Conservation (phyloP, 2,888 invertebrate genomes). For the Arrhopalites spinosus region DNA sequence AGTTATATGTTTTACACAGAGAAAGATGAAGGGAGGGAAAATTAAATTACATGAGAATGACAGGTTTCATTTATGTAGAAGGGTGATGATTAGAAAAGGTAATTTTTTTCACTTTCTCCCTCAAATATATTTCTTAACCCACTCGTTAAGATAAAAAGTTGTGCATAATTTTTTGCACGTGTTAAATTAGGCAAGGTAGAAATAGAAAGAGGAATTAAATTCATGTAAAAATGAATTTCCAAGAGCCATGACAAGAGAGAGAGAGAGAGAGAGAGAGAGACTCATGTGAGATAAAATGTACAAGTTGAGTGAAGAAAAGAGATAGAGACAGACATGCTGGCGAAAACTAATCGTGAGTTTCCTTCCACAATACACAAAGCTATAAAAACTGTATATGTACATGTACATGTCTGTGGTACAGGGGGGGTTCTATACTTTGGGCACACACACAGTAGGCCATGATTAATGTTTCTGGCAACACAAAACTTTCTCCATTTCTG, state of each 20-base stretch:
- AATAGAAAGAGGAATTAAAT: no score
- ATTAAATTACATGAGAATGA: constrained; percentile 10
- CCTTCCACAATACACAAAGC: neutral
- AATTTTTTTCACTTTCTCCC: no score
- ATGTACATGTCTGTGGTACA: neutral
- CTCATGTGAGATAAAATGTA: neutral
- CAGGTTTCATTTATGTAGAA: constrained; percentile 12
- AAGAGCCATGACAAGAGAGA: neutral
- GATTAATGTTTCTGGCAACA: constrained; percentile 30
- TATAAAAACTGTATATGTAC: neutral
- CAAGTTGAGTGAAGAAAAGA: neutral
- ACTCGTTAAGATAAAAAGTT: no score
- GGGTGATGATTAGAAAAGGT: neutral
- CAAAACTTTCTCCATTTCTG: constrained; percentile 29
- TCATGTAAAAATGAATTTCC: no score
- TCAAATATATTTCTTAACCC: no score
- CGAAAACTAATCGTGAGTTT: constrained; percentile 20
- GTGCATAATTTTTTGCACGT: no score
- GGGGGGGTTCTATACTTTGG: neutral
- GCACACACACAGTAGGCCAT: neutral
- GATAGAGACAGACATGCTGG: neutral
- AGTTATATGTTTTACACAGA: no score
- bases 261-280: neutral
- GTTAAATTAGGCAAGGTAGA: no score
- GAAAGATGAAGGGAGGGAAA: neutral